Base-by-base conservation (phyloP, 2,113 vertebrate genomes). In the Pachycephala philippinensis region DNA sequence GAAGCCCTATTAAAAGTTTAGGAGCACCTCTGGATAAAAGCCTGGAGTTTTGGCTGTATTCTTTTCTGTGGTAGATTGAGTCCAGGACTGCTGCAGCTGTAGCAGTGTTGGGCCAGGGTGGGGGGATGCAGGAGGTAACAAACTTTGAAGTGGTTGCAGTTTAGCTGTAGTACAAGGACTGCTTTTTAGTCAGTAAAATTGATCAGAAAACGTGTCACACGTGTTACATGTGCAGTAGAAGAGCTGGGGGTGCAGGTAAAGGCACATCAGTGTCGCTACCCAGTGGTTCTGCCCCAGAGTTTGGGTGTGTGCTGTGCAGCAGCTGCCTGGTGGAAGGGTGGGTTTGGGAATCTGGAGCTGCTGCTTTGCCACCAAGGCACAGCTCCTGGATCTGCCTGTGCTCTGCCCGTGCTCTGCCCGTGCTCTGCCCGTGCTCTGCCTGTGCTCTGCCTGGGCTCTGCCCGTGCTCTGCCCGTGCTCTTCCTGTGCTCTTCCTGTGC, bases 211-310 rank as follows among this genome's bases (percentile, higher is more conserved):
- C 0, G 1, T 63, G 42, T 72, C 11, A 3, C 21, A 8, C 0
- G 0, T 33, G 39, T 37, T 50, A 5, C 3, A 3, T 0, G 30
- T 5, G 15, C 40, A 11, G 22, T 5, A 4, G 28, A 15, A 71
- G 65, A 45, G 59, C 40, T 9, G 11, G 19, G 11, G 47, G 28
- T 37, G 35, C n/a, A 5, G 9, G 9, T 2, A 15, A 56, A 60
- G 63, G 28, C 23, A 3, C 2, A 9, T 60, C 42, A 50, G n/a
- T 31, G 14, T 20, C 30, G 18, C 35, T 56, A 11, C 27, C 24
- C 35, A 18, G 2, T n/a, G 68, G 31, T 30, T 56, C 75, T 90
- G 57, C 31, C 78, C 23, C 28, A 9, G 69, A 35, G 61, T 6
- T 52, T 44, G 50, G 82, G 79, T 13, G 13, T 6, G 4, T 16